Conservation (phyloP, 2,113 vertebrate genomes). For the Malaclemys terrapin region DNA sequence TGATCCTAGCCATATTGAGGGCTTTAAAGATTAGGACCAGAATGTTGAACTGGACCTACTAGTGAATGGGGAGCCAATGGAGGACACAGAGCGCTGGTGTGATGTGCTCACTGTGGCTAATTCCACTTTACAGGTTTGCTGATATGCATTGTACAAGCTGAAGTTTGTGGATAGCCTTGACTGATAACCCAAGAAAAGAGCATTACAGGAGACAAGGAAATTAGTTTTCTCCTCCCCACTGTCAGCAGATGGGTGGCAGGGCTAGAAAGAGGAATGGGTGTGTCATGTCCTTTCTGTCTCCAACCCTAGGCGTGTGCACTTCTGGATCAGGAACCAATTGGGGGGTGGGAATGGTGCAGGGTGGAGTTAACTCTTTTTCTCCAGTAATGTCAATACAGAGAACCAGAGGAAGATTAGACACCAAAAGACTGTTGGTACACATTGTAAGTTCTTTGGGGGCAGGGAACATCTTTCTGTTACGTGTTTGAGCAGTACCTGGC, state of each 20-base stretch:
- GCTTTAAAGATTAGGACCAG: background rate
- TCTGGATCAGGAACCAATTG: background rate
- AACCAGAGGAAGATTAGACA: background rate
- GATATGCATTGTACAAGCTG: background rate
- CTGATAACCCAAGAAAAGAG: background rate
- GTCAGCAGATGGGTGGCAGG: background rate
- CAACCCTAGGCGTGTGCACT: background rate
- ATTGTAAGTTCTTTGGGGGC: background rate
- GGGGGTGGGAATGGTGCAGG: background rate
- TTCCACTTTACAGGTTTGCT: accelerated
- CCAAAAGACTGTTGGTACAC: too few relatives aligned
- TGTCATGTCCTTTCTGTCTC: background rate
- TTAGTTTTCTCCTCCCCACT: background rate
- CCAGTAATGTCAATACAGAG: background rate
- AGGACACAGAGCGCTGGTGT: background rate
- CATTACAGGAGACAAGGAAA: background rate
- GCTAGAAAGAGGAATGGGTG: background rate
- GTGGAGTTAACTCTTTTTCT: background rate
- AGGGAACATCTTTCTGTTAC: background rate
- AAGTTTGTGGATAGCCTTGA: background rate
- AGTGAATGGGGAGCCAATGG: background rate
- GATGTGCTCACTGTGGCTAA: background rate
- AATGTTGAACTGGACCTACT: background rate
- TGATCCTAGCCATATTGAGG: background rate
- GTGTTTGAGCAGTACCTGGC: background rate